Evolutionary conservation across 2,113 vertebrate species (phyloP).

Genomic region (Melanerpes aurifrons): DNA sequence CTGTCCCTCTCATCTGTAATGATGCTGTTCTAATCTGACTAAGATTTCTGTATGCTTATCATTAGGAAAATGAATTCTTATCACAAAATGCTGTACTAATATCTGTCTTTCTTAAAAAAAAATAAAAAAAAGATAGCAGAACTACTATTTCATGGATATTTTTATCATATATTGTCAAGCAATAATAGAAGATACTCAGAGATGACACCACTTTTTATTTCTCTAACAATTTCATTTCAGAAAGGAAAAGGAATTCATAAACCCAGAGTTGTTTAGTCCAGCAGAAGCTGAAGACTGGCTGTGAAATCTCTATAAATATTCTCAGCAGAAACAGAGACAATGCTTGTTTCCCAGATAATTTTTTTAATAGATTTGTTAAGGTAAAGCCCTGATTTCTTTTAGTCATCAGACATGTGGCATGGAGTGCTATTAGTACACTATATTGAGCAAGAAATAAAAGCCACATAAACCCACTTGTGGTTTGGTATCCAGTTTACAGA

Average conservation of each 20-base stretch:
- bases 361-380: not conserved
- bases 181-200: not conserved
- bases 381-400: not conserved
- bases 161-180: not conserved
- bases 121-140: not conserved
- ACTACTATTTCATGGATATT: not conserved
- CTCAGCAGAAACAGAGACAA: not conserved
- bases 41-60: not conserved
- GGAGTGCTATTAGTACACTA: not conserved
- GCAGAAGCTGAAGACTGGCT: not conserved
- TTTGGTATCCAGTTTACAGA: not conserved
- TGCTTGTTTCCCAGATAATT: not conserved
- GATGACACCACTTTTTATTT: not conserved
- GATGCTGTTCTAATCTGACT: not conserved
- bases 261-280: not conserved
- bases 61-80: not conserved
- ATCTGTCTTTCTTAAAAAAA: not conserved
- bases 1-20: not conserved
- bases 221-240: not conserved
- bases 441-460: not conserved
- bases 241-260: not conserved
- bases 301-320: not conserved
- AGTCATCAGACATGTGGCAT: not conserved
- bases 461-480: fast-evolving
- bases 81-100: not conserved